Percentiles rank a stretch among this genome's conserved stretches.
These are phyloP conservation scores for Epinephelus moara DNA, from an alignment of 2,113 vertebrate genomes.

Conservation along the genomic window DNA sequence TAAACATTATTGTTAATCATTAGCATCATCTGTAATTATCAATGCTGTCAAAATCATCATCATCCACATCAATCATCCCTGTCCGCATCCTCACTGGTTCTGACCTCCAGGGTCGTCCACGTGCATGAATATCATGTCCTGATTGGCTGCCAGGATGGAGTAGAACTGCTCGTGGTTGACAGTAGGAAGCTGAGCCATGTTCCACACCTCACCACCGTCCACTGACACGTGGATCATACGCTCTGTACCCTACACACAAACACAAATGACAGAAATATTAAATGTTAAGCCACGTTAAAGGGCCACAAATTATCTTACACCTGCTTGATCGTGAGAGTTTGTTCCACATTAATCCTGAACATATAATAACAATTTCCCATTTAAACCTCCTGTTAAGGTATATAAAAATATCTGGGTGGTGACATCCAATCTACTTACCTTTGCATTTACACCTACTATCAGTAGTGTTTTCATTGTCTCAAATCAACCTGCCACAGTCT, in stretches of 20 bases:
- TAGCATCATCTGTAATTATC: neutral
- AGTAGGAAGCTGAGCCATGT: constrained; percentile 94
- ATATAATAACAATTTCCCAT: neutral
- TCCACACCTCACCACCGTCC: constrained; percentile 92
- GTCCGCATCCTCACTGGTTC: constrained; percentile 31
- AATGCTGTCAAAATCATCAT: neutral
- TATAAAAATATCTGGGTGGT: neutral
- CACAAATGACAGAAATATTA: neutral
- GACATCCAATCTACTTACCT: neutral
- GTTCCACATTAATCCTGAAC: neutral
- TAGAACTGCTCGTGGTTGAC: constrained; percentile 95
- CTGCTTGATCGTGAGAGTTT: neutral
- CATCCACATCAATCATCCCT: neutral
- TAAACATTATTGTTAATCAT: constrained; percentile 1
- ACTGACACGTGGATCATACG: constrained; percentile 93
- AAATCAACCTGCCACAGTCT: neutral
- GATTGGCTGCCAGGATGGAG: constrained; percentile 92
- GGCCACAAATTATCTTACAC: too few relatives aligned
- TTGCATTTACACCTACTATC: neutral
- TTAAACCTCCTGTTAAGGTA: neutral
- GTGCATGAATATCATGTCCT: constrained; percentile 97
- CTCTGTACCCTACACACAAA: constrained; percentile 83
- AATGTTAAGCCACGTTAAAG: neutral
- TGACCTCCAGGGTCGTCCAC: constrained; percentile 94
- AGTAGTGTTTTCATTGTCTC: neutral